Base-by-base conservation (phyloP, 2,113 vertebrate species). In the Cepphus grylle region DNA sequence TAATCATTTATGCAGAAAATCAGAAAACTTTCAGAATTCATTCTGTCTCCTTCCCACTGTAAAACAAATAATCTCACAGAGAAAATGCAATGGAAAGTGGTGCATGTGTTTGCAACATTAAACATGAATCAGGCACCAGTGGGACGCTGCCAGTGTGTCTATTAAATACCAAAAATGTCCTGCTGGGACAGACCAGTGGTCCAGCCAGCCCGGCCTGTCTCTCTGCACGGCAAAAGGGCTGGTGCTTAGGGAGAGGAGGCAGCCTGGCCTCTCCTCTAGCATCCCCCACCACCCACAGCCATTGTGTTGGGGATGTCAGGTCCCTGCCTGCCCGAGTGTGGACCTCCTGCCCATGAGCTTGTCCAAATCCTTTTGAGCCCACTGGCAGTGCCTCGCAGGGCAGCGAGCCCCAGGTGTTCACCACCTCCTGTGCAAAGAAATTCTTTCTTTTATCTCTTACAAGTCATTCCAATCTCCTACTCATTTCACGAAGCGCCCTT, bases 101-200 rank as follows among this genome's bases (percentile, higher is more conserved):
- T 73, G 30, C 30, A 22, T 8, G 0, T n/a, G 26, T 74, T 61
- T 58, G 40, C n/a, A 88, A 25, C 6, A 40, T 1, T 47, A 52
- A 45, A 70, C 0, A 1, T 11, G 25, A 61, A 69, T 0, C 1
- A 2, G 83, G 83, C 43, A 53, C 45, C 11, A 8, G 19, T 8
- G 27, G 22, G 42, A 53, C 30, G n/a, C 36, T 62, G 53, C 19
- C 80, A 40, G 0, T 12, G 8, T 29, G 43, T 25, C 34, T 62
- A 1, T 20, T 6, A 25, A 53, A 22, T 9, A 26, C 8, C 30
- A 78, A 34, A 65, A 74, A 32, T 17, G 34, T 10, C 56, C 3
- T 12, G 30, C 38, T 82, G 38, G 50, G 52, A 62, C 13, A 30
- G 18, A 18, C 25, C 43, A 61, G 36, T 16, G 43, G 29, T 36